A percentile compares a stretch with the other conserved stretches of the same genome.
Conservation (phyloP, 2,797 vertebrate species). For the Spinus pinus region DNA sequence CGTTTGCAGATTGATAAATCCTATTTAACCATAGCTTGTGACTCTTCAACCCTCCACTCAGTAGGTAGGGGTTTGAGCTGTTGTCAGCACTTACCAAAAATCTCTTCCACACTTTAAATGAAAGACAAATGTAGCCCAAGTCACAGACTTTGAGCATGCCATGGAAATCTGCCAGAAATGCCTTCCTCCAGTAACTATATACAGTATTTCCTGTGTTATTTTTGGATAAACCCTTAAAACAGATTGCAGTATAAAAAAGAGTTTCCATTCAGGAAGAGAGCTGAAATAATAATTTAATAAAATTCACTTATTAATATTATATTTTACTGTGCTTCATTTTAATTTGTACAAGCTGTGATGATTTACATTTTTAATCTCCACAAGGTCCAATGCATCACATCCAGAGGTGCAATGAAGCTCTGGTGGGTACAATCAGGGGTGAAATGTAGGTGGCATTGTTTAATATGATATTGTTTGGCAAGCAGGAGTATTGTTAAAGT, state of each 20-base stretch:
- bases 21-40: not conserved
- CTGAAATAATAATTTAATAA: not conserved
- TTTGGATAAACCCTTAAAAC: not conserved
- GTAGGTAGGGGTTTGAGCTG: not conserved
- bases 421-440: not conserved
- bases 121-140: not conserved
- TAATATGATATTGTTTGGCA: fast-evolving
- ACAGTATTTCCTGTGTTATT: slow-evolving; percentile 32
- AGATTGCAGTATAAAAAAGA: not conserved
- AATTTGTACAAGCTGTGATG: not conserved
- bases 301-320: not conserved
- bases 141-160: not conserved
- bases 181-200: not conserved
- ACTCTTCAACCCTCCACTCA: not conserved
- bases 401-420: not conserved
- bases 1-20: not conserved
- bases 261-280: not conserved
- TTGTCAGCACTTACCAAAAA: not conserved
- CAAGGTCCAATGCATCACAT: not conserved
- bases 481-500: too few species aligned
- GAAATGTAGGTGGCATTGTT: not conserved
- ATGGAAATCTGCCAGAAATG: slow-evolving; percentile 1
- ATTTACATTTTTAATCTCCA: not conserved
- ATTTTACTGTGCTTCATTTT: not conserved
- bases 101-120: not conserved